These are phyloP conservation scores for Macrosteles quadrilineatus DNA, from an alignment of 1,140 invertebrate species.

Conservation along the genomic window DNA sequence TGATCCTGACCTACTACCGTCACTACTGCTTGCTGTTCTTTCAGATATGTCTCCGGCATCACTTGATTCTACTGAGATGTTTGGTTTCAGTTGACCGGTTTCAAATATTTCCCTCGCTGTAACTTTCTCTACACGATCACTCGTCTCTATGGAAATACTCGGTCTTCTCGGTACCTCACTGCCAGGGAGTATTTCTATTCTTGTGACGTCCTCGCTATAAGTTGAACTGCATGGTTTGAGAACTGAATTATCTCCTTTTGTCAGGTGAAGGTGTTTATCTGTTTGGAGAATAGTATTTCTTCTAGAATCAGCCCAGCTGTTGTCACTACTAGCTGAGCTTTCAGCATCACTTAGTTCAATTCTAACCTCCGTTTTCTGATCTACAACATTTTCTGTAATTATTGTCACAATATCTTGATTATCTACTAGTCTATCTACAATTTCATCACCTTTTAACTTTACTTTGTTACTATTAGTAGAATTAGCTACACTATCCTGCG, in stretches of 20 bases:
- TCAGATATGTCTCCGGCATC: conserved; percentile 59
- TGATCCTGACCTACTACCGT: conserved; percentile 41
- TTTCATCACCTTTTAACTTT: conserved; percentile 19
- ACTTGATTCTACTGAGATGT: conserved; percentile 63
- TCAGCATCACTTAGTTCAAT: conserved; percentile 35
- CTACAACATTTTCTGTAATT: conserved; percentile 23
- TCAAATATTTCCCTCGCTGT: conserved; percentile 10
- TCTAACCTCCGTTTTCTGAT: conserved; percentile 29
- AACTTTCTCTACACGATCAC: conserved; percentile 35
- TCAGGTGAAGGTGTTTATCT: conserved; percentile 6
- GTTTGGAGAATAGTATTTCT: conserved; percentile 40
- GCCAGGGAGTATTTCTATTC: conserved; percentile 38
- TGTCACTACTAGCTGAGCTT: conserved; percentile 34
- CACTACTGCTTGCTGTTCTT: conserved; percentile 49
- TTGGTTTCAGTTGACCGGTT: conserved; percentile 39
- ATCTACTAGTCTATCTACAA: conserved; percentile 27
- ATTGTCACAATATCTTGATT: conserved; percentile 31
- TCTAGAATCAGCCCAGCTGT: conserved; percentile 41
- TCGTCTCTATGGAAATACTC: conserved; percentile 45
- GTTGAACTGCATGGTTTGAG: background rate
- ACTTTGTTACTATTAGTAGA: background rate
- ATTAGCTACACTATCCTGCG: background rate
- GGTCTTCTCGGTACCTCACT: conserved; percentile 41
- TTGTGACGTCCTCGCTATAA: conserved; percentile 33
- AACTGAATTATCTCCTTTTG: conserved; percentile 8